These are phyloP conservation scores for Muricea muricata DNA, from an alignment of 92 coral and sea anemone genomes.

Conservation along the genomic window DNA sequence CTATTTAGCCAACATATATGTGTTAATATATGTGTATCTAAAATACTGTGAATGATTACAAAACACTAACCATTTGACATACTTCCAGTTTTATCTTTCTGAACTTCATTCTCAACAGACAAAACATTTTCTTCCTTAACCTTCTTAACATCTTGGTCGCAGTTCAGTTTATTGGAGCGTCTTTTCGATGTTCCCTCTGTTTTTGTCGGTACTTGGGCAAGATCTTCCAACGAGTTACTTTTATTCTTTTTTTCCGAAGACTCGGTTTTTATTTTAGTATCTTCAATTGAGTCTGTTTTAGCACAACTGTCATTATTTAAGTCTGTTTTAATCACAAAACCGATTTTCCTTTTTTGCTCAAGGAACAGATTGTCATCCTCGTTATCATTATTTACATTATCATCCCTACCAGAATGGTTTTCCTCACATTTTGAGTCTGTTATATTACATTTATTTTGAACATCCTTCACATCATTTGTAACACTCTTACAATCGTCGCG, in stretches of 20 bases:
- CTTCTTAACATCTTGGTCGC: neutral
- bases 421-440: neutral
- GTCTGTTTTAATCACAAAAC: neutral
- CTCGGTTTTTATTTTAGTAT: neutral
- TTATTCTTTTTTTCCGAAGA: neutral
- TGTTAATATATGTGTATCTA: too few relatives aligned
- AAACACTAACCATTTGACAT: slow-evolving; percentile 21
- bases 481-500: neutral
- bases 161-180: neutral
- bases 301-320: neutral
- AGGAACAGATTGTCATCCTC: neutral
- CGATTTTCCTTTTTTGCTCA: neutral
- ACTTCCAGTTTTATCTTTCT: slow-evolving; percentile 22
- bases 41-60: too few relatives aligned
- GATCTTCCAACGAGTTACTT: neutral
- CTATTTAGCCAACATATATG: too few relatives aligned
- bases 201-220: neutral
- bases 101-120: neutral
- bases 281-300: neutral
- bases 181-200: neutral
- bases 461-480: neutral
- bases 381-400: neutral
- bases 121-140: neutral
- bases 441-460: neutral
- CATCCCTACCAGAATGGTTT: neutral